phyloP scores from a whole-genome alignment of 2,797 vertebrate genomes.

The Pyrocephalus nanus region DNA sequence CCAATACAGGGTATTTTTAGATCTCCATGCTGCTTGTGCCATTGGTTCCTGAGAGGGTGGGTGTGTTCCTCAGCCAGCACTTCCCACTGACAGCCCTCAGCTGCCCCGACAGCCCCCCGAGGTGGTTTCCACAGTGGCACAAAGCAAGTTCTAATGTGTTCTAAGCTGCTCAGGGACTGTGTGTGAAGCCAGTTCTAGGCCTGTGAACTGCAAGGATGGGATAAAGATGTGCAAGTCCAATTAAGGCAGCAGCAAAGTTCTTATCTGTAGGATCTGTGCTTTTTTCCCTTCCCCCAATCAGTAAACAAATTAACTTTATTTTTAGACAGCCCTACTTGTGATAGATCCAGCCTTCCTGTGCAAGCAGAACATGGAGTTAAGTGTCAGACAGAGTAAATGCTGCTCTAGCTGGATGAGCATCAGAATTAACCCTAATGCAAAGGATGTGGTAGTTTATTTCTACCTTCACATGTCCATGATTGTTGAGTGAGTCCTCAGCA shows the following conservation, averaged over 20 bases:
- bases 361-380: neutral
- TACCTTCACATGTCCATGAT: neutral
- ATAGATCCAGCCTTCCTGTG: neutral
- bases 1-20: neutral
- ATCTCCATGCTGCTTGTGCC: neutral
- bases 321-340: neutral
- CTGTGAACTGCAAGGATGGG: neutral
- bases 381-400: neutral
- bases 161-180: neutral
- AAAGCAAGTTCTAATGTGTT: neutral
- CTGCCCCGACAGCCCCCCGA: neutral
- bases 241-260: neutral
- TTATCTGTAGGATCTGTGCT: neutral
- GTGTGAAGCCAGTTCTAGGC: neutral
- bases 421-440: neutral
- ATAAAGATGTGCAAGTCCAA: neutral
- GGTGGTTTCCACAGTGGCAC: neutral
- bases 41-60: accelerated
- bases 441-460: neutral
- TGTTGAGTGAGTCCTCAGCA: neutral
- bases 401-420: neutral
- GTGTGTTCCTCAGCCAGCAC: neutral
- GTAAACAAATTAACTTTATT: neutral
- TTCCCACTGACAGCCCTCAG: neutral
- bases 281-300: neutral